A percentile compares a stretch with the other conserved stretches of the same genome.
These are phyloP conservation scores for Cylindroiulus punctatus DNA, from an alignment of 2,888 invertebrate species.

Conservation along the genomic window DNA sequence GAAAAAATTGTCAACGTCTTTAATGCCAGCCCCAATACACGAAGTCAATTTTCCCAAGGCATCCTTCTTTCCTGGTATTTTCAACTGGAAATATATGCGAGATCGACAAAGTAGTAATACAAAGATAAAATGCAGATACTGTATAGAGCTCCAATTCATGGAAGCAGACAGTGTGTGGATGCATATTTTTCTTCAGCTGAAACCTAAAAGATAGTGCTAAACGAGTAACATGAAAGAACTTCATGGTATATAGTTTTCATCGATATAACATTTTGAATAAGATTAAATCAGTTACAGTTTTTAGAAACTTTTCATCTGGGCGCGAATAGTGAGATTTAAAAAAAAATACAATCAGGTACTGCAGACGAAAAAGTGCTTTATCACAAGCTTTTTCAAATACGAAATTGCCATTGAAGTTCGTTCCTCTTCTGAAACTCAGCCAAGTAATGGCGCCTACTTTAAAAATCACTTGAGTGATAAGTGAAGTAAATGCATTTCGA, in stretches of 20 bases:
- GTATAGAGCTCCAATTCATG: not conserved
- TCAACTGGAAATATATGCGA: not conserved
- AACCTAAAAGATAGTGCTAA: too few species aligned
- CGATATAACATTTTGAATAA: not conserved
- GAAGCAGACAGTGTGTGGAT: not conserved
- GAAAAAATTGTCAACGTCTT: too few species aligned
- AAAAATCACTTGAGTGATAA: slow-evolving; percentile 8
- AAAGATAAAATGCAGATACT: not conserved
- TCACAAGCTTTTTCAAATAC: not conserved
- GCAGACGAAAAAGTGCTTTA: not conserved
- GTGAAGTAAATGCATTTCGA: slow-evolving; percentile 22
- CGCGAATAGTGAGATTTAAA: not conserved
- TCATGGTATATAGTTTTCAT: too few species aligned
- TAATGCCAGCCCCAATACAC: too few species aligned
- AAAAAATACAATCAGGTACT: not conserved
- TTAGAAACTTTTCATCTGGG: not conserved
- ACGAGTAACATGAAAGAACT: too few species aligned
- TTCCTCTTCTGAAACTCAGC: not conserved
- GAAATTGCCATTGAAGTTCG: not conserved
- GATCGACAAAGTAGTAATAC: not conserved
- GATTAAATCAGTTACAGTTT: not conserved
- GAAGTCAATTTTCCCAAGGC: too few species aligned
- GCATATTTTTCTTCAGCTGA: not conserved
- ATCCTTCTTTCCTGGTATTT: too few species aligned
- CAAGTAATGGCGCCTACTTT: not conserved